Evolutionary conservation across 2,113 vertebrate genomes (phyloP), one percentile per base, ranked within the genome.

Genomic region (Brachypodius melanocephalos): DNA sequence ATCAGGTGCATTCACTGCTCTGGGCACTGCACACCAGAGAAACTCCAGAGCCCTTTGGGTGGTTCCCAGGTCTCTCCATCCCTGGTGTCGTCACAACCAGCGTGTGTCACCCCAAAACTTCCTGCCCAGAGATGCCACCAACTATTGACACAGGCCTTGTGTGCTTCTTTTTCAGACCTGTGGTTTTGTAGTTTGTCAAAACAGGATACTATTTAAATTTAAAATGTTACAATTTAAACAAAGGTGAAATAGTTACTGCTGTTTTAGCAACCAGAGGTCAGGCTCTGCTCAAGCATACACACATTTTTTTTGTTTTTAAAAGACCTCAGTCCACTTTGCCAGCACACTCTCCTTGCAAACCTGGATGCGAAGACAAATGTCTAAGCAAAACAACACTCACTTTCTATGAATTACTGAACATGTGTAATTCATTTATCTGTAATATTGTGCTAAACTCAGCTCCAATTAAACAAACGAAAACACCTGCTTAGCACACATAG

Each of bases 171-270:
- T 94, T 86, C 97, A 95, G 97, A 98, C 96, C 95, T 98, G 98
- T 97, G 98, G 98, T 98, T 98, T 98, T 97, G 96, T 93, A 97
- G 97, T 98, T 98, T 98, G 98, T 99, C 99, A 99, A 98, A 99
- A 98, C 98, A 98, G 98, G 98, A 99, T 97, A 97, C 97, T 97
- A 97, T 97, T 98, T 98, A 97, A 96, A 97, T 97, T 92, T 68
- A 86, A 96, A 98, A 97, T 85, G 96, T 82, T 96, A 94, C 13
- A 32, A 97, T 95, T 96, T 92, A 96, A 97, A 94, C 76, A 96
- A 88, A 97, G 96, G 86, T 95, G 31, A 54, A 97, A 88, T 54
- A 91, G 93, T 85, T 96, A 90, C 54, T 84, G 96, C 95, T 94
- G 88, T 76, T 97, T 96, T 94, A 97, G 98, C 98, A 97, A 88